Evolutionary conservation across 2,888 invertebrate species (phyloP), one percentile per base, ranked within the genome.

Genomic region (Pandemis cinnamomeana): DNA sequence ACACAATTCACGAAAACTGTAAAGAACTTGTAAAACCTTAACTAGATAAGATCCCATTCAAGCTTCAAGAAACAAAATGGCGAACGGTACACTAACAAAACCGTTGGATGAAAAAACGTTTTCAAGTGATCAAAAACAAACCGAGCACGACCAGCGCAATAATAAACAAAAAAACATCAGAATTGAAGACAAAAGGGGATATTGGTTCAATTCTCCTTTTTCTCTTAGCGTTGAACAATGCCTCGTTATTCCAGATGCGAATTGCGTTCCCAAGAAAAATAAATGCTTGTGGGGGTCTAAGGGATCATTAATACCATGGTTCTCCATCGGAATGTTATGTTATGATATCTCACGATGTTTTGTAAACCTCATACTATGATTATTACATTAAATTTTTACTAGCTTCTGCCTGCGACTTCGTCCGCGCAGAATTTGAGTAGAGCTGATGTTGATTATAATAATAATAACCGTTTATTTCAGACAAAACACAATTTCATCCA

Each of bases 201-300:
- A 73, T 64, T 69, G 64, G 72, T 53, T 27, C 64, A 73, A 73
- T 69, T 64, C 60, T 55, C 58, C 42, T 66, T 66, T 69, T 51
- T 66, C 69, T 60, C 41, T 46, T 42, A 69, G 60, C 64, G 60
- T 15, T n/a, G 63, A 42, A 72, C 64, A 69, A 68, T 60, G 44
- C 60, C 58, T 44, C 55, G 51, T 69, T 69, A 51, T 58, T 58
- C 58, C 58, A n/a, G 6, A 2, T 55, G 7, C 53, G 8, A 64
- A 63, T n/a, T 66, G 69, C 42, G 64, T 48, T 20, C 68, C 42
- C 58, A 2, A 46, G 46, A 51, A 41, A 51, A 44, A 51, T 73
- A 60, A 58, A 64, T 53, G 53, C 36, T 10, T 41, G 8, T 55
- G 20, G 27, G 27, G 36, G 8, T 67, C 60, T 53, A n/a, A 67